These are phyloP conservation scores for Anaspis maculata DNA, from an alignment of 2,888 invertebrate genomes.

Conservation along the genomic window DNA sequence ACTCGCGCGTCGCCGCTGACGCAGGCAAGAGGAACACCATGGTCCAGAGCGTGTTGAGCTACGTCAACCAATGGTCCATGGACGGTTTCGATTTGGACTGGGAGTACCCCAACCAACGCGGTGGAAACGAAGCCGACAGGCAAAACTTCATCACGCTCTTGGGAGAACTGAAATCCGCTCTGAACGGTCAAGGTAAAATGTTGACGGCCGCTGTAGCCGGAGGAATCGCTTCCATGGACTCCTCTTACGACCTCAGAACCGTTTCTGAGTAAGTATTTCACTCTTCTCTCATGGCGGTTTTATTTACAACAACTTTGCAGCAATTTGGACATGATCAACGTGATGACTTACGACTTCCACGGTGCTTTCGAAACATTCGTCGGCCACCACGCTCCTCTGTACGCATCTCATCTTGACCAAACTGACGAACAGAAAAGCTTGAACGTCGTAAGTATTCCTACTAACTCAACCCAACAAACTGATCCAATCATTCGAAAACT, in stretches of 20 bases:
- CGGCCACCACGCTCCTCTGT: constrained; percentile 58
- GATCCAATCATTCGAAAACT: no score
- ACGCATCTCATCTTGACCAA: constrained; percentile 41
- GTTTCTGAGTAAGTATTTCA: constrained; percentile 24
- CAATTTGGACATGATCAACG: no score
- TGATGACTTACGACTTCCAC: constrained; percentile 53
- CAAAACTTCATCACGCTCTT: constrained; percentile 25
- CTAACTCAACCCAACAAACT: no score
- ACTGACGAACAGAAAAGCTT: constrained; percentile 7
- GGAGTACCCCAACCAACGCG: constrained; percentile 59
- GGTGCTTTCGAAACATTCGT: constrained; percentile 56
- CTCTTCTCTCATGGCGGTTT: no score
- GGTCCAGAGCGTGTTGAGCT: constrained; percentile 45
- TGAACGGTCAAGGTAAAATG: constrained; percentile 20
- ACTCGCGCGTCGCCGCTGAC: constrained; percentile 40
- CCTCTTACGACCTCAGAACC: constrained; percentile 24
- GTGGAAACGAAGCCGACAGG: constrained; percentile 37
- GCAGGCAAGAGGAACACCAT: constrained; percentile 44
- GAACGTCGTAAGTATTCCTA: constrained; percentile 20
- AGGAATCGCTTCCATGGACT: constrained; percentile 21
- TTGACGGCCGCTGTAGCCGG: constrained; percentile 27
- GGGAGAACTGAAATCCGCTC: constrained; percentile 19
- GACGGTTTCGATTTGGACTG: constrained; percentile 68
- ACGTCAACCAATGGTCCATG: constrained; percentile 50
- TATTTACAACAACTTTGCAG: no score